phyloP scores from a whole-genome alignment of 2,888 invertebrate genomes.

The Itoplectis maculator region DNA sequence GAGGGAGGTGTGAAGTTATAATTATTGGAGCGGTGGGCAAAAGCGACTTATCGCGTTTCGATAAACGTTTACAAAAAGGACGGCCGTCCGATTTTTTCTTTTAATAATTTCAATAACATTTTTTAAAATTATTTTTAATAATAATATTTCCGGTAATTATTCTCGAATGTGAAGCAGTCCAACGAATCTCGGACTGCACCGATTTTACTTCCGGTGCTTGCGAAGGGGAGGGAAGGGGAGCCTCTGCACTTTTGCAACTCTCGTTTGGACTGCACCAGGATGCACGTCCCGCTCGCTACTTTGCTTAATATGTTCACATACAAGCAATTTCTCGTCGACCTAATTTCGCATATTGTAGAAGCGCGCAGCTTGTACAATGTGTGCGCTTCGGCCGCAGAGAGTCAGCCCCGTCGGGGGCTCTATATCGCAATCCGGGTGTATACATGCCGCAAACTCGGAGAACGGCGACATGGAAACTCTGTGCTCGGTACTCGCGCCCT shows the following conservation, averaged over 20 bases:
- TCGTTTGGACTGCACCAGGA: not conserved
- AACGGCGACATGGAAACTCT: conserved; percentile 7
- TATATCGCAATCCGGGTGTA: not conserved
- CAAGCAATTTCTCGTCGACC: conserved; percentile 16
- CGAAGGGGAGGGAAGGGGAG: no score
- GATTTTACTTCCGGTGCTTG: not conserved
- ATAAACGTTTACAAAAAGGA: no score
- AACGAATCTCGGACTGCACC: not conserved
- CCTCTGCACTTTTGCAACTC: conserved; percentile 1
- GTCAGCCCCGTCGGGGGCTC: not conserved
- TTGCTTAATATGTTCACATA: conserved; percentile 3
- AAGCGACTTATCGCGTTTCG: not conserved
- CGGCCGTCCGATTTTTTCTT: no score
- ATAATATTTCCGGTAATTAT: no score
- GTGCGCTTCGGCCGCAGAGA: not conserved
- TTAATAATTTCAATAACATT: no score
- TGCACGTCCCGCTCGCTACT: not conserved
- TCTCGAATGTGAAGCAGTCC: no score
- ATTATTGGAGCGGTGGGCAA: conserved; percentile 24
- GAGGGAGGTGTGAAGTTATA: conserved; percentile 26
- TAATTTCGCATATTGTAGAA: conserved; percentile 10
- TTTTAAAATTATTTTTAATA: no score
- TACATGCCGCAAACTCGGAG: not conserved
- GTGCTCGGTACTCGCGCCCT: not conserved
- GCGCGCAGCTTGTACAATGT: no score